Base-by-base conservation (phyloP, 2,113 vertebrate genomes). In the Bostrychus sinensis region DNA sequence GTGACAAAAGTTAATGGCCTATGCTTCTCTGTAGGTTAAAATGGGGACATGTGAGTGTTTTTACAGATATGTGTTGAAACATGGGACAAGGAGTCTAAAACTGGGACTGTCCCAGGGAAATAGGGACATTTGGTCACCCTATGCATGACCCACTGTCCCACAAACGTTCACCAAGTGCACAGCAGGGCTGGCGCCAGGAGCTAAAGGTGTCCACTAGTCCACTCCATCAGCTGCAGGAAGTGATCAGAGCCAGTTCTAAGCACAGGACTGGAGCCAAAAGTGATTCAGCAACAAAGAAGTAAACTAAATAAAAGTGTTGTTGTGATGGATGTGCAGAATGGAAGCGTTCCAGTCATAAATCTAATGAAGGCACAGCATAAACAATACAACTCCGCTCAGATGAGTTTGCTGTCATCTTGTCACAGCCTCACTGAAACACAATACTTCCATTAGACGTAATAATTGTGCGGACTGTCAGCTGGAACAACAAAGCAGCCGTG, bases 401-500 rank as follows among this genome's bases (percentile, higher is more conserved):
- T 26, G 60, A 30, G 39, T 53, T 38, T 41, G 43, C 19, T 6
- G 7, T 45, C 4, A 43, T 63, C 82, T 66, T 78, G 50, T 62
- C 64, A 55, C 26, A 28, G 7, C 64, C 63, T 73, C 70, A 66
- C 42, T 76, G 55, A 73, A 78, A 54, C 37, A 41, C 42, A 66
- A 67, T 63, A 34, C 62, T 71, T 79, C 56, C 48, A 60, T 62
- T 78, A 72, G 71, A 86, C 74, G 57, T 80, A 70, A 80, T 83
- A 78, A 86, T 80, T 76, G 71, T 45, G 37, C 36, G 36, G 32
- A 72, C 81, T 80, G 75, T 80, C 77, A 72, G 79, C 58, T 69
- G 80, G 74, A 86, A 85, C 78, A 77, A 58, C 79, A 84, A 79
- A 69, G 70, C 70, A 82, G 80, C 82, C 73, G 51, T 83, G 78